Base-by-base conservation (phyloP, 2,113 vertebrate genomes). In the Dasypus novemcinctus region DNA sequence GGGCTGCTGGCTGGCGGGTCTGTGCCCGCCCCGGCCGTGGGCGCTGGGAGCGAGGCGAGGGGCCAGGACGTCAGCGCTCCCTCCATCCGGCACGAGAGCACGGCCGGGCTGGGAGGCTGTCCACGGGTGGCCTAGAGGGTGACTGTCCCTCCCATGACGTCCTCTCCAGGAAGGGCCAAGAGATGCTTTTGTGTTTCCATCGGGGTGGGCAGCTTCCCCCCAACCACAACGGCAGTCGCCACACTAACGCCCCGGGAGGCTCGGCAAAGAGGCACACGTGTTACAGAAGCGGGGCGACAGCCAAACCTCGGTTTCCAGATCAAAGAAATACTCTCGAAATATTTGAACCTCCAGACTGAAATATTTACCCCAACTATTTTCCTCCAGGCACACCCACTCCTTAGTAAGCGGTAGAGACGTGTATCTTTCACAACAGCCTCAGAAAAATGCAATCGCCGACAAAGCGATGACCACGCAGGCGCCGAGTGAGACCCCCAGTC, bases 401-500 rank as follows among this genome's bases (percentile, higher is more conserved):
- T 38, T 13, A 12, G 9, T 7, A 5, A 72, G 27, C 0, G 7
- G 46, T 33, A n/a, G 38, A 23, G 38, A 2, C 0, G 0, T 7
- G 43, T 27, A 4, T 2, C 29, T 1, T 41, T 46, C 57, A 21
- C n/a, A 43, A 17, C 1, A n/a, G 76, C 41, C 87, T 75, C 1
- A 5, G 11, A 0, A 27, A n/a, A 18, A 71, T 1, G 14, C 38
- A 18, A 4, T 18, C 33, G 1, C 5, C 0, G 4, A 17, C 1
- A 5, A 27, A 31, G 31, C 5, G 3, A 23, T 0, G 46, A 14
- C 4, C 25, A 18, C 33, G 17, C 3, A 14, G 2, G 8, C 27
- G 18, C 41, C 54, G 1, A 1, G 1, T 0, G 7, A 0, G 41
- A 59, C 41, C 81, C 72, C 14, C 3, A 2, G 5, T 25, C 72